phyloP scores from a whole-genome alignment of 2,888 invertebrate genomes.

The Pantelozetes paolii region DNA sequence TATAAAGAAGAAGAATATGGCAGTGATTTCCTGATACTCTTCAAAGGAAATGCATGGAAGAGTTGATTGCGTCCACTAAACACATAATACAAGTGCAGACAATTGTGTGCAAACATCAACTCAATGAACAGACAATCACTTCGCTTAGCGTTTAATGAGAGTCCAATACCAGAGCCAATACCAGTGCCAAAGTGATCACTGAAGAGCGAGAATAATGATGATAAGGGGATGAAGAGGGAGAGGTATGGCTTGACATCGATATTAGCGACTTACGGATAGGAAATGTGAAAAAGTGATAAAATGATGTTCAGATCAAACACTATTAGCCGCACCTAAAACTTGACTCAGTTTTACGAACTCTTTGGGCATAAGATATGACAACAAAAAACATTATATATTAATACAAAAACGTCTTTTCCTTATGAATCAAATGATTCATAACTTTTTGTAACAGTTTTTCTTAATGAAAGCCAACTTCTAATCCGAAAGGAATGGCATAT shows the following conservation, averaged over 20 bases:
- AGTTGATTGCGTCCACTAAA: conserved; percentile 31
- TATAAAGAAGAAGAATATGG: conserved; percentile 29
- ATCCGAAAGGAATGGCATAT: not conserved
- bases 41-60: conserved; percentile 22
- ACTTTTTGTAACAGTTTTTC: not conserved
- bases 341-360: no score
- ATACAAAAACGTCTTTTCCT: not conserved
- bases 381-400: not conserved
- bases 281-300: conserved; percentile 22
- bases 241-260: conserved; percentile 22
- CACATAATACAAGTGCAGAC: conserved; percentile 12
- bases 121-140: conserved; percentile 25
- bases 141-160: conserved; percentile 26
- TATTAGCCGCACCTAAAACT: conserved; percentile 17
- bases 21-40: conserved; percentile 31
- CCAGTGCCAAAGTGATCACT: not conserved
- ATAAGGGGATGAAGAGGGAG: conserved; percentile 29
- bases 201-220: not conserved
- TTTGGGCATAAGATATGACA: not conserved
- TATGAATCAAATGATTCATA: not conserved
- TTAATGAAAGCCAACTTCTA: conserved; percentile 15
- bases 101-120: conserved; percentile 13
- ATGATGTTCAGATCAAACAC: conserved; percentile 17
- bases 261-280: not conserved
- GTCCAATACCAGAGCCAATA: conserved; percentile 18